phyloP scores from a whole-genome alignment of 2,113 vertebrate species.

The Hypomesus transpacificus region DNA sequence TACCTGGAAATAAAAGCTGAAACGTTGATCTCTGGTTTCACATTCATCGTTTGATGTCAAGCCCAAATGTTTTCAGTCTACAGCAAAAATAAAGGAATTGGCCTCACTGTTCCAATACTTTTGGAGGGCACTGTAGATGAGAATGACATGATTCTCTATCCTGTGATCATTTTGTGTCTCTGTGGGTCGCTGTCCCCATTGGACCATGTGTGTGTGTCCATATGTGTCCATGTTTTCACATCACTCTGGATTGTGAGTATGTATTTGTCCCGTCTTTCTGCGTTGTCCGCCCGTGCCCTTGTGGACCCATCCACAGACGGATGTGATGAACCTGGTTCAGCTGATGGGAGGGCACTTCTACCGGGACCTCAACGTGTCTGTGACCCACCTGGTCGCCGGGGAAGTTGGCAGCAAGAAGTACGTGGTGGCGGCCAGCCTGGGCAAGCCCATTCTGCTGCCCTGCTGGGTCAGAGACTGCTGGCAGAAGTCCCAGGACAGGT shows the following conservation, averaged over 20 bases:
- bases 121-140: no score
- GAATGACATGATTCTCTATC: neutral
- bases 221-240: neutral
- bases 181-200: neutral
- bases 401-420: constrained; percentile 99
- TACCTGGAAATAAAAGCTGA: no score
- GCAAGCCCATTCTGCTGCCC: constrained; percentile 88
- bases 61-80: no score
- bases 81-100: no score
- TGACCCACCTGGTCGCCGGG: constrained; percentile 94
- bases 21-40: no score
- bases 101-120: no score
- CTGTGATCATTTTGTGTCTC: neutral
- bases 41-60: no score
- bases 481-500: constrained; percentile 90
- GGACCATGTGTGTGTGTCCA: neutral
- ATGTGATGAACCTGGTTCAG: constrained; percentile 87
- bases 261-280: constrained; percentile 8
- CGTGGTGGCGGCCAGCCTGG: constrained; percentile 88
- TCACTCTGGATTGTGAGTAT: neutral
- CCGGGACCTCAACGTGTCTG: constrained; percentile 86
- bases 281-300: no score
- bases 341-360: constrained; percentile 92
- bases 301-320: constrained; percentile 67
- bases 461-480: constrained; percentile 89